Percentiles rank a stretch among this genome's conserved stretches.
Evolutionary conservation across 1,140 invertebrate genomes (phyloP).

Genomic region (Lethrus apterus): DNA sequence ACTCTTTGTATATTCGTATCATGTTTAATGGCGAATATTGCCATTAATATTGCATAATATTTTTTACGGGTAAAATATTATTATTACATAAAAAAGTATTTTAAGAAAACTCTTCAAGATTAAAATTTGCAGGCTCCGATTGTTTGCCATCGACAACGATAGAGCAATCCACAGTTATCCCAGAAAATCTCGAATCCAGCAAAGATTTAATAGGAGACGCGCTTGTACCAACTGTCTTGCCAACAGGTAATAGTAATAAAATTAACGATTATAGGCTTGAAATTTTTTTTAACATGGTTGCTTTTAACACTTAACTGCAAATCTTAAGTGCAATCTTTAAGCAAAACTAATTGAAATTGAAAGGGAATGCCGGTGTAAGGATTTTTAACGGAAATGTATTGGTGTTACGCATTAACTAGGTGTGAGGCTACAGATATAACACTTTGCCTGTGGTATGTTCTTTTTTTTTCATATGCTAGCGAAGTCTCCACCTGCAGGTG

Average conservation of each 20-base stretch:
- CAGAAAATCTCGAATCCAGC: slow-evolving; percentile 2
- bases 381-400: slow-evolving; percentile 7
- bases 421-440: slow-evolving; percentile 24
- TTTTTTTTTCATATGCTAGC: slow-evolving; percentile 27
- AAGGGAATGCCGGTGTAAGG: too few relatives aligned
- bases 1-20: too few relatives aligned
- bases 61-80: too few relatives aligned
- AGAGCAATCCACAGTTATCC: not conserved
- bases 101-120: too few relatives aligned
- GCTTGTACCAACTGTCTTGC: slow-evolving; percentile 4
- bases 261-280: too few relatives aligned
- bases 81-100: too few relatives aligned
- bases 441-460: slow-evolving; percentile 24
- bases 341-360: too few relatives aligned
- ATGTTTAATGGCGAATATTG: too few relatives aligned
- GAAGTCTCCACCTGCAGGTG: slow-evolving; percentile 31
- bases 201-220: slow-evolving; percentile 7
- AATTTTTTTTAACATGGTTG: too few relatives aligned
- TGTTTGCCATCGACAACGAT: not conserved
- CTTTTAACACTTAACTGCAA: too few relatives aligned
- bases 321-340: too few relatives aligned
- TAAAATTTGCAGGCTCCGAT: not conserved
- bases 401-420: slow-evolving; percentile 12
- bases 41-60: too few relatives aligned
- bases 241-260: slow-evolving; percentile 24